Evolutionary conservation across 2,888 invertebrate genomes (phyloP).

Genomic region (Urechis unicinctus): DNA sequence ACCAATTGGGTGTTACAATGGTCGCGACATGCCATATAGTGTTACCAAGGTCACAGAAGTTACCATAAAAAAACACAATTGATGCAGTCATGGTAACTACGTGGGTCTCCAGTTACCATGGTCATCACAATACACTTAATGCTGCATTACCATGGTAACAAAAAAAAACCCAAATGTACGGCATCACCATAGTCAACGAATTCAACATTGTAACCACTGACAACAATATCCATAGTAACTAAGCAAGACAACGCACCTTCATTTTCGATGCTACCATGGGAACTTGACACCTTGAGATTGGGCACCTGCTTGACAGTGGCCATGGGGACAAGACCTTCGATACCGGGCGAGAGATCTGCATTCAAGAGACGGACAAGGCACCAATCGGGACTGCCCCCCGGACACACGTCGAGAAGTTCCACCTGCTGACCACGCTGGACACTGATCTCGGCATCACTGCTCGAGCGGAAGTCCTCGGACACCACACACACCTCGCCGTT

Average conservation of each 20-base stretch:
- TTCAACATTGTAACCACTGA: too few species aligned
- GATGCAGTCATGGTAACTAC: too few species aligned
- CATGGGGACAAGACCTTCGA: slow-evolving; percentile 50
- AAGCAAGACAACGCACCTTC: slow-evolving; percentile 40
- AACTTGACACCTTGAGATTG: slow-evolving; percentile 34
- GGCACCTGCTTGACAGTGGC: slow-evolving; percentile 47
- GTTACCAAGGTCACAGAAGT: too few species aligned
- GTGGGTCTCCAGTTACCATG: too few species aligned
- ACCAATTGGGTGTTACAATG: too few species aligned
- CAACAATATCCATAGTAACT: too few species aligned
- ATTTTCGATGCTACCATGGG: slow-evolving; percentile 43
- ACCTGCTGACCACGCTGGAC: slow-evolving; percentile 90
- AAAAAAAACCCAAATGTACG: too few species aligned
- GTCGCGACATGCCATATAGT: too few species aligned
- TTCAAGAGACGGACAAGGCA: slow-evolving; percentile 38
- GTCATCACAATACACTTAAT: too few species aligned
- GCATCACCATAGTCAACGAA: too few species aligned
- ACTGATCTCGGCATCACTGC: slow-evolving; percentile 71
- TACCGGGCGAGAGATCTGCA: slow-evolving; percentile 13
- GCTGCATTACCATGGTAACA: too few species aligned
- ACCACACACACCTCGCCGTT: slow-evolving; percentile 38
- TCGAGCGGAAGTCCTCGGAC: slow-evolving; percentile 67
- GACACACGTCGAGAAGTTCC: slow-evolving; percentile 71
- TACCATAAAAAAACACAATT: too few species aligned
- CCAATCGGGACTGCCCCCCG: slow-evolving; percentile 49